These are phyloP conservation scores for Caprella mutica DNA, from an alignment of 2,888 invertebrate genomes.

Conservation along the genomic window DNA sequence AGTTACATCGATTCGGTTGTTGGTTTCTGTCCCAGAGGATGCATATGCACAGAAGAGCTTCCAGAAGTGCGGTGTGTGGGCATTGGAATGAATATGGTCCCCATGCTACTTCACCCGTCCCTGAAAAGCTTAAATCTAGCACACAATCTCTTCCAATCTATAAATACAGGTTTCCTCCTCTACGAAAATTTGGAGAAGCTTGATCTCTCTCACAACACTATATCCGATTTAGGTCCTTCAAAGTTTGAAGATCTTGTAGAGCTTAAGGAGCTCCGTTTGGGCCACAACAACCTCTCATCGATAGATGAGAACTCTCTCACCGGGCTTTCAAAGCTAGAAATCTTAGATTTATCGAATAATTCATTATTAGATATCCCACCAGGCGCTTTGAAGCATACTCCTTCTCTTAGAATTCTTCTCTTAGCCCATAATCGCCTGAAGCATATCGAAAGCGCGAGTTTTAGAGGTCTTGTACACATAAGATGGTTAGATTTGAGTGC, in stretches of 20 bases:
- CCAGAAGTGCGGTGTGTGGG: constrained; percentile 27
- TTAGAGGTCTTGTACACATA: constrained; percentile 16
- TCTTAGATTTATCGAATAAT: constrained; percentile 25
- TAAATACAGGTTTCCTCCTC: constrained; percentile 15
- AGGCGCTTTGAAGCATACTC: constrained; percentile 14
- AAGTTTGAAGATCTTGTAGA: constrained; percentile 18
- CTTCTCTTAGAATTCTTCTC: constrained; percentile 16
- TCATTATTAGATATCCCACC: constrained; percentile 14
- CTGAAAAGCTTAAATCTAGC: constrained; percentile 23
- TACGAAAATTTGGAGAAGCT: constrained; percentile 23
- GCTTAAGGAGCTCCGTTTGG: constrained; percentile 17
- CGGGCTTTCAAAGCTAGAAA: constrained; percentile 15
- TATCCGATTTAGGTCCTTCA: constrained; percentile 14
- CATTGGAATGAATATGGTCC: constrained; percentile 23
- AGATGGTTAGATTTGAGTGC: constrained; percentile 22
- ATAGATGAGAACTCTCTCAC: constrained; percentile 13
- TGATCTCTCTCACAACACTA: constrained; percentile 24
- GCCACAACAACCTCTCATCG: constrained; percentile 24
- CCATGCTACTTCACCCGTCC: constrained; percentile 24
- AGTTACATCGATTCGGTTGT: too few species aligned
- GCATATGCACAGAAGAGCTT: constrained; percentile 21
- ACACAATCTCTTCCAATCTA: constrained; percentile 21
- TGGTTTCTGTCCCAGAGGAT: constrained; percentile 27
- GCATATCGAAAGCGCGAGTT: constrained; percentile 13
- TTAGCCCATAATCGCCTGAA: constrained; percentile 25